Conservation (phyloP, 2,113 vertebrate genomes). For the Oreotrochilus melanogaster region DNA sequence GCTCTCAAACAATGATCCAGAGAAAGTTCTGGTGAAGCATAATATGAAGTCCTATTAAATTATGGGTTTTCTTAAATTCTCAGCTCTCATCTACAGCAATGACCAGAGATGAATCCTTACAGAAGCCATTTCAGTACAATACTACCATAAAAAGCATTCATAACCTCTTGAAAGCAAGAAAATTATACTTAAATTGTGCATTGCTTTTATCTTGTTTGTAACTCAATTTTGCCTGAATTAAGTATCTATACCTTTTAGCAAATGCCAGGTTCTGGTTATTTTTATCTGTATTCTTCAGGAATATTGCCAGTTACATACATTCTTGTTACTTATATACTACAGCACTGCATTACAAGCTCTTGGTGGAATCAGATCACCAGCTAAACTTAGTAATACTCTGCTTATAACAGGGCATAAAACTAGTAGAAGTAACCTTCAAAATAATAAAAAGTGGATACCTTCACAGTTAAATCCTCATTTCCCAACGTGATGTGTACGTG, state of each 20-base stretch:
- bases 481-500: slow-evolving; percentile 87
- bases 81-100: neutral
- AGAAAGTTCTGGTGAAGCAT: neutral
- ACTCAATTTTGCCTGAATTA: neutral
- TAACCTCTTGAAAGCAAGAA: neutral
- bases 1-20: neutral
- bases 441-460: slow-evolving; percentile 75
- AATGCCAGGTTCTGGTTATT: neutral
- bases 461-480: slow-evolving; percentile 93
- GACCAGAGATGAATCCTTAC: neutral
- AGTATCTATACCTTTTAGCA: neutral
- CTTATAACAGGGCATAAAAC: neutral
- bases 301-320: neutral
- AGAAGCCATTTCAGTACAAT: neutral
- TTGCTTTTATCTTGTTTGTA: neutral
- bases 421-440: neutral
- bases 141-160: neutral
- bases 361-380: neutral
- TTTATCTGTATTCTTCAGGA: neutral
- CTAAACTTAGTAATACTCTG: neutral
- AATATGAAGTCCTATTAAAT: neutral
- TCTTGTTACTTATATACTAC: neutral
- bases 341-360: neutral
- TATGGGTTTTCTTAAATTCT: neutral
- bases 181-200: neutral